Evolutionary conservation across 2,888 invertebrate genomes (phyloP).

Genomic region (Drosophila formosana): DNA sequence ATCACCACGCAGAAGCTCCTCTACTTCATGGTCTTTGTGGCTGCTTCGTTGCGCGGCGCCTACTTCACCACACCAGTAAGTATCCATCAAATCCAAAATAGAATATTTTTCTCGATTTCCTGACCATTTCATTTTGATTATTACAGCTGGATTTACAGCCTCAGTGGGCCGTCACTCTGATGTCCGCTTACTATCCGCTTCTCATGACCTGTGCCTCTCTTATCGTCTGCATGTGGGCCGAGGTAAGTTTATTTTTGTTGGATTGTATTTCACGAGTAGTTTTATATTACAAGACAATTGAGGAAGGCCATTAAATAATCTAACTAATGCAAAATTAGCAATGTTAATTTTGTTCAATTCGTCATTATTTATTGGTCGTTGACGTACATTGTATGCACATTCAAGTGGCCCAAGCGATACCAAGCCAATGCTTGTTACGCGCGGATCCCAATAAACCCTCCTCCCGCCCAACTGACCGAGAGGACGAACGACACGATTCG

Average conservation of each 20-base stretch:
- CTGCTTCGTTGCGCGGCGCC: conserved; percentile 93
- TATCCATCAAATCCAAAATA: conserved; percentile 39
- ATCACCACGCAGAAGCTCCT: conserved; percentile 96
- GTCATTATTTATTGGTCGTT: no score
- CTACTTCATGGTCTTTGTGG: conserved; percentile 94
- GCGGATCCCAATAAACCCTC: no score
- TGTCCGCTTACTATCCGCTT: conserved; percentile 95
- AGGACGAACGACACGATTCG: no score
- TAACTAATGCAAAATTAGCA: background rate
- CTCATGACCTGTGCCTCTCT: conserved; percentile 95
- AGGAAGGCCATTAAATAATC: background rate
- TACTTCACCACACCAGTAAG: conserved; percentile 96
- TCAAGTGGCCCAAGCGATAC: no score
- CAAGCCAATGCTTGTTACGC: no score
- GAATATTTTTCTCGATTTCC: no score
- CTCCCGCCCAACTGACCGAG: no score
- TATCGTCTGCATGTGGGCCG: conserved; percentile 97
- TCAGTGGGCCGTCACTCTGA: conserved; percentile 93
- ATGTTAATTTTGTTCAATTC: background rate
- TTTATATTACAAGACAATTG: background rate
- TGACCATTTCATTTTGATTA: background rate
- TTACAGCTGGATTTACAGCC: conserved; percentile 91
- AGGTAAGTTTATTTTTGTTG: conserved; percentile 87
- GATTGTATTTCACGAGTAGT: background rate
- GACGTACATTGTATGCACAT: no score